Percentiles rank a stretch among this genome's conserved stretches.
Conservation (phyloP, 53 echinoderm and acorn worm genomes). For the Crossaster papposus region DNA sequence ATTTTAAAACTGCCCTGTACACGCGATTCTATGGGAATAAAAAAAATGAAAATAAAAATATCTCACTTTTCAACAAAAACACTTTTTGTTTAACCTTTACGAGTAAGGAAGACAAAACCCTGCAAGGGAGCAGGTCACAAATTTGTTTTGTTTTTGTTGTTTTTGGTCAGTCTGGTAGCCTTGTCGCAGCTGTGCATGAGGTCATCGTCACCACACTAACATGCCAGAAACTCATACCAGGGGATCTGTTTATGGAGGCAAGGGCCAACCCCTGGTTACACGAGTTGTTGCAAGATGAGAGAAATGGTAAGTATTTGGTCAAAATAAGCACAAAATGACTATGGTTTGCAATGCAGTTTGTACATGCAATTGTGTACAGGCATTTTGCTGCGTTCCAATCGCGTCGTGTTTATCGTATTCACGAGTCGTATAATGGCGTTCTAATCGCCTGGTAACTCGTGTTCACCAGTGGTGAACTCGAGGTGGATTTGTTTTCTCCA, state of each 20-base stretch:
- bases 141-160: neutral
- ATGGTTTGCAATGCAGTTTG: no score
- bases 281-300: neutral
- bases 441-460: no score
- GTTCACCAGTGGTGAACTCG: no score
- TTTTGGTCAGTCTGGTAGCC: constrained; percentile 35
- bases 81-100: neutral
- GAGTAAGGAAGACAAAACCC: neutral
- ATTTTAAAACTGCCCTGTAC: no score
- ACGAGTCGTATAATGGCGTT: no score
- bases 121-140: neutral
- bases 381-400: no score
- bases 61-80: no score
- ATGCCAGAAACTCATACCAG: neutral
- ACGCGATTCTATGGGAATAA: no score
- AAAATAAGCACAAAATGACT: neutral
- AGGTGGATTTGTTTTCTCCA: no score
- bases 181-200: constrained; percentile 35
- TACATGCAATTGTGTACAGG: no score
- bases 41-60: no score
- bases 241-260: constrained; percentile 23
- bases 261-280: constrained; percentile 18
- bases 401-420: no score
- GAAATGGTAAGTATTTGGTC: neutral
- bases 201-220: constrained; percentile 30